phyloP scores from a whole-genome alignment of 1,140 invertebrate species.

The Danaus melanippus region DNA sequence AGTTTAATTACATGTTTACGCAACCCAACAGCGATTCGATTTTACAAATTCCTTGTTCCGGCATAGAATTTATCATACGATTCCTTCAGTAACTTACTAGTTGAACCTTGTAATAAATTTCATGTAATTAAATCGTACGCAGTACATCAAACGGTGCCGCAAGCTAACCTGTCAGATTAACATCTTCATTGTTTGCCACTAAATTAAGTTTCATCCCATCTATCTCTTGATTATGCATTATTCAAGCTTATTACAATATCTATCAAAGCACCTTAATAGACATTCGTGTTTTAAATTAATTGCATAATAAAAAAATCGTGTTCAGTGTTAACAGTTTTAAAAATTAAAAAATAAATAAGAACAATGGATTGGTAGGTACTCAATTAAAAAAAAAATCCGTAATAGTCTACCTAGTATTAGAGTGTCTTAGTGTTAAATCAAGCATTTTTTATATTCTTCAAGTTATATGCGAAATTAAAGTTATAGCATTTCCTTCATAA shows the following conservation, averaged over 20 bases:
- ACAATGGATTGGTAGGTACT: too few species aligned
- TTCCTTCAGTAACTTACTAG: conserved; percentile 11
- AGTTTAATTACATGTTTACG: conserved; percentile 13
- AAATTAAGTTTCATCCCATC: conserved; percentile 49
- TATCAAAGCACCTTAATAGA: too few species aligned
- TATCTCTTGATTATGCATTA: conserved; percentile 42
- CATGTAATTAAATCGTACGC: conserved; percentile 61
- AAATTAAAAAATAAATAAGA: too few species aligned
- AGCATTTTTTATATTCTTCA: too few species aligned
- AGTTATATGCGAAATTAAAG: too few species aligned
- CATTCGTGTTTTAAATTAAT: too few species aligned
- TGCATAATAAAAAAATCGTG: too few species aligned
- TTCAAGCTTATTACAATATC: conserved; percentile 16
- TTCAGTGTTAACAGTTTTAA: too few species aligned
- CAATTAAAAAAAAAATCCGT: too few species aligned
- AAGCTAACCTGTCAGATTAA: conserved; percentile 44
- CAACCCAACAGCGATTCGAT: conserved; percentile 7
- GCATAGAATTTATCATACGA: conserved; percentile 10
- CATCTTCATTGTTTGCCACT: conserved; percentile 62
- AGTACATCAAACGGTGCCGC: conserved; percentile 36
- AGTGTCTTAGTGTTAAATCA: too few species aligned
- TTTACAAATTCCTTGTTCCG: conserved; percentile 8
- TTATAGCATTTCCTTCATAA: too few species aligned
- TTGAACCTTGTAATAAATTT: conserved; percentile 42
- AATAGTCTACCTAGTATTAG: too few species aligned